Evolutionary conservation across 2,888 invertebrate genomes (phyloP), one percentile per base, ranked within the genome.

Genomic region (Zaprionus bogoriensis): DNA sequence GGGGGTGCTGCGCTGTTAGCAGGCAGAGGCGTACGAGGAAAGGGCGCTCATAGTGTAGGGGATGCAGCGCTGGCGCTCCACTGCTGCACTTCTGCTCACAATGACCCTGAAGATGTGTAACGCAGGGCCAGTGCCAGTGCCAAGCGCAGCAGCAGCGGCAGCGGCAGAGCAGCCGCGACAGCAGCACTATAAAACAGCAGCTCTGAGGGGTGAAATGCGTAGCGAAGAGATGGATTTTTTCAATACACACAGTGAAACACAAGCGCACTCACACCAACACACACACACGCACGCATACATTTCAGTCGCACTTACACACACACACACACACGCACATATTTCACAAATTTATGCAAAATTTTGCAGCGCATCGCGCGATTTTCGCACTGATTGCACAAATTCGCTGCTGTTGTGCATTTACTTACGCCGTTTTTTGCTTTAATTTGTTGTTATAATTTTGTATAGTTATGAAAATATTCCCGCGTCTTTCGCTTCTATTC

Each of bases 181-280:
- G 57, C 63, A 53, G 52, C 50, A 42, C 42, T 57, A 50, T 55
- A 30, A 55, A 50, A 55, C 67, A 61, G 53, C 58, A 59, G 58
- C 65, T 73, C 36, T 74, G 75, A 75, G 85, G 80, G 80, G 80
- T 80, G 80, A 85, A 80, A 80, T 80, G 79, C 79, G 85, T 80
- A 84, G 76, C 79, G 61, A 74, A 81, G 78, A 84, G 79, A 80
- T 80, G 85, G 86, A 85, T 85, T 80, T 80, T 78, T 79, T 78
- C 77, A 80, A 83, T 70, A 83, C 80, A 70, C 76, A 57, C 74
- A 59, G 32, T 36, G 14, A 36, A 36, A 36, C 32, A 36, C 17
- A 36, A 14, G 14, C 52, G 19, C 54, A 59, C 68, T 63, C 57
- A 48, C 46, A 55, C 54, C 51, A 47, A 66, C 57, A 48, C 46